phyloP scores from a whole-genome alignment of 2,888 invertebrate genomes.

The Rhyacophila evoluta region DNA sequence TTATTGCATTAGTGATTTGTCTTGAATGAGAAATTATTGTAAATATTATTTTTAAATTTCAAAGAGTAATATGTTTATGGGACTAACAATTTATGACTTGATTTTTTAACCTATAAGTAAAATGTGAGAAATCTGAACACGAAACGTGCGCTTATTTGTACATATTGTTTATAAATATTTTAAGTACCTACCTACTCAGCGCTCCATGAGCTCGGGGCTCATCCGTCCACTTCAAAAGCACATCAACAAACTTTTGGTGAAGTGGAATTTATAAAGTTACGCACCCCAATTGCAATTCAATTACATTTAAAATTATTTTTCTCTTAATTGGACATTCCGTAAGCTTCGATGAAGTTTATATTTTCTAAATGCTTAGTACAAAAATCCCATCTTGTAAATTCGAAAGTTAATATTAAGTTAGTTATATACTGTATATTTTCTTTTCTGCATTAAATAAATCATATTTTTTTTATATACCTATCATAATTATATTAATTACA shows the following conservation, averaged over 20 bases:
- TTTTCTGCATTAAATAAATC: slow-evolving; percentile 42
- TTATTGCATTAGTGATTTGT: slow-evolving; percentile 52
- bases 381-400: slow-evolving; percentile 51
- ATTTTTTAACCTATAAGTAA: slow-evolving; percentile 28
- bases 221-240: slow-evolving; percentile 46
- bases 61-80: background rate
- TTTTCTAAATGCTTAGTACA: slow-evolving; percentile 50
- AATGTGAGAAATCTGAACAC: slow-evolving; percentile 25
- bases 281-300: background rate
- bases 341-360: slow-evolving; percentile 31
- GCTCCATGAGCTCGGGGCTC: slow-evolving; percentile 27
- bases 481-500: slow-evolving; percentile 37
- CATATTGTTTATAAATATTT: slow-evolving; percentile 52
- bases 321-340: slow-evolving; percentile 51
- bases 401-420: slow-evolving; percentile 51
- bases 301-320: slow-evolving; percentile 1
- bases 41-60: slow-evolving; percentile 42
- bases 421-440: slow-evolving; percentile 45
- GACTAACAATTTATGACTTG: background rate
- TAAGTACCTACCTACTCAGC: slow-evolving; percentile 33
- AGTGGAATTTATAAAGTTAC: background rate
- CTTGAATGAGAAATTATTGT: slow-evolving; percentile 45
- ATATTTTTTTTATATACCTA: slow-evolving; percentile 31
- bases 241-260: slow-evolving; percentile 10
- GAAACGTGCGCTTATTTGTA: slow-evolving; percentile 39